Percentiles rank a stretch among this genome's conserved stretches.
phyloP scores from a whole-genome alignment of 2,797 vertebrate species.

The Melopsittacus undulatus region DNA sequence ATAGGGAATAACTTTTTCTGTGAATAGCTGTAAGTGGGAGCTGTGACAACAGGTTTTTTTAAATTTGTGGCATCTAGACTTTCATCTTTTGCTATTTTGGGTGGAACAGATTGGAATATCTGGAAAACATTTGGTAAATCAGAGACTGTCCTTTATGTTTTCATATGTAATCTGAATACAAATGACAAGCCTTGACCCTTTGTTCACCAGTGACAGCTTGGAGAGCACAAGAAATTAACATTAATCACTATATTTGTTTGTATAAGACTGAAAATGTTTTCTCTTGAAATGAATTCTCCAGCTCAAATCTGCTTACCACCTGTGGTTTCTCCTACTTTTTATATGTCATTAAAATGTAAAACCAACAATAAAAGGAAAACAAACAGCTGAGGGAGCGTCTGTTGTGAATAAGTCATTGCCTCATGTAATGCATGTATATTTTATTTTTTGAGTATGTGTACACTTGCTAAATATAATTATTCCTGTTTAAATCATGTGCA shows the following conservation, averaged over 20 bases:
- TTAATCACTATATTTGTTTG: constrained; percentile 12
- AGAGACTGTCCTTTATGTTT: not conserved
- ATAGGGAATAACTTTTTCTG: not conserved
- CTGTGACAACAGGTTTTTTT: not conserved
- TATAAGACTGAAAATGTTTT: constrained; percentile 32
- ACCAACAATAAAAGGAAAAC: constrained; percentile 64
- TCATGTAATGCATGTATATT: not conserved
- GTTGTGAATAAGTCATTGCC: constrained; percentile 27
- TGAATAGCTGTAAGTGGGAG: not conserved
- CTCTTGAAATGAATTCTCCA: constrained; percentile 17
- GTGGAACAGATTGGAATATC: not conserved
- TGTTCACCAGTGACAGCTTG: constrained; percentile 14
- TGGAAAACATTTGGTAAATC: constrained; percentile 3
- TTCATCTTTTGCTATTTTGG: constrained; percentile 11
- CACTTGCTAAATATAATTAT: constrained; percentile 3
- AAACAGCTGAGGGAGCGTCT: constrained; percentile 39
- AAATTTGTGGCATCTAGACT: not conserved
- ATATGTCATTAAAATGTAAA: constrained; percentile 52
- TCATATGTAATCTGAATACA: constrained; percentile 9
- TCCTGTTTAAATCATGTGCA: constrained; percentile 1
- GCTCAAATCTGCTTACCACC: constrained; percentile 10
- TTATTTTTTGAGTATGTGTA: not conserved
- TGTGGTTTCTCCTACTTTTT: constrained; percentile 52
- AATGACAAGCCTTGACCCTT: not conserved
- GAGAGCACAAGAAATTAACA: not conserved